Percentiles rank a stretch among this genome's conserved stretches.
Conservation (phyloP, 2,888 invertebrate genomes). For the Invenusta paracnida region DNA sequence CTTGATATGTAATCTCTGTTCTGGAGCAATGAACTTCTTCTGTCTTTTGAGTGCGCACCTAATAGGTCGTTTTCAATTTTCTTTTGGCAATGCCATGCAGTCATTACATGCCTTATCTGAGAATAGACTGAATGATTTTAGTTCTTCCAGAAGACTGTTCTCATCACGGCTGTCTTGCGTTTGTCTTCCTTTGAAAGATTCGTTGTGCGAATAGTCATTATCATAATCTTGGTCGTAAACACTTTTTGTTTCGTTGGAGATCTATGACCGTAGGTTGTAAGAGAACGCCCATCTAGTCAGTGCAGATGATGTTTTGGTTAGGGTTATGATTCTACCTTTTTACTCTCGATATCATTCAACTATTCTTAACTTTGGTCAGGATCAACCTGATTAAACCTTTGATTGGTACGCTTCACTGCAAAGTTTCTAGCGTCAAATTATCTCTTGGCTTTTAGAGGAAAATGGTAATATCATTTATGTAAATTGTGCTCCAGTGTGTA, state of each 20-base stretch:
- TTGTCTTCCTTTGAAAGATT: slow-evolving; percentile 17
- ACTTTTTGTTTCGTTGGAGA: background rate
- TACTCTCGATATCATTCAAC: too few relatives aligned
- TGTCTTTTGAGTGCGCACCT: background rate
- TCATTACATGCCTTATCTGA: background rate
- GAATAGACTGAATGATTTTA: slow-evolving; percentile 7
- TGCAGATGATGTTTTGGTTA: too few relatives aligned
- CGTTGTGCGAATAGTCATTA: slow-evolving; percentile 1
- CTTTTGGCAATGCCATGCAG: background rate
- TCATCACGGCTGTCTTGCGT: slow-evolving; percentile 12
- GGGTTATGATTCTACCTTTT: too few relatives aligned
- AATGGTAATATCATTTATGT: too few relatives aligned
- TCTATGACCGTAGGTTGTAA: too few relatives aligned
- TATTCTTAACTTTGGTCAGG: background rate
- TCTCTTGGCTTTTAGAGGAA: background rate
- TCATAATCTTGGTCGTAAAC: background rate
- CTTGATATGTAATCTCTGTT: background rate
- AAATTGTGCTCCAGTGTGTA: background rate
- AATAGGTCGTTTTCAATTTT: background rate
- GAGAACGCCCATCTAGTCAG: too few relatives aligned
- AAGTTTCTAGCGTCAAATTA: background rate
- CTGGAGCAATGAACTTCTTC: background rate
- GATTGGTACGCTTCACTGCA: background rate
- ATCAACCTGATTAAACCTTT: background rate
- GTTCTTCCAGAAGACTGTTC: background rate